A percentile compares a stretch with the other conserved stretches of the same genome.
Evolutionary conservation across 2,797 vertebrate species (phyloP).

Genomic region (Hypotaenidia philippensis): DNA sequence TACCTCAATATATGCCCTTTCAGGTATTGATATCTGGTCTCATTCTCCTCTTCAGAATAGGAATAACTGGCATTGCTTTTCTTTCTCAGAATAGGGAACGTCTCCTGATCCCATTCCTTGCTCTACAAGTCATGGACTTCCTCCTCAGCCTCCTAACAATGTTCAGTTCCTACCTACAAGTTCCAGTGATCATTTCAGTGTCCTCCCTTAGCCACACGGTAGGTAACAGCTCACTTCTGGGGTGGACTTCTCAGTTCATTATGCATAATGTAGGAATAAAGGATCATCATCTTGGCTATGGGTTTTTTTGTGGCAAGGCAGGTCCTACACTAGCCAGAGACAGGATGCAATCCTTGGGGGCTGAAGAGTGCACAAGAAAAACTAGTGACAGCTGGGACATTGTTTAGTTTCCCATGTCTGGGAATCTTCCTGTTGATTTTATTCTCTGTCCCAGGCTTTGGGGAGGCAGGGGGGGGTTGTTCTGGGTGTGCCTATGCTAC

Average conservation of each 20-base stretch:
- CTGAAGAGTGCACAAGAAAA: neutral
- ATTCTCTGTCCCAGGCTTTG: neutral
- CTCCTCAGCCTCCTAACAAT: slow-evolving; percentile 80
- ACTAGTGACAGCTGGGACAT: neutral
- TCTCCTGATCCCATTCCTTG: slow-evolving; percentile 81
- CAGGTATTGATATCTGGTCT: neutral
- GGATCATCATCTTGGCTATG: neutral
- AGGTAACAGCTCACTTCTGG: neutral
- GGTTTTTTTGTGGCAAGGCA: neutral
- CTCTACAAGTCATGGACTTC: slow-evolving; percentile 82
- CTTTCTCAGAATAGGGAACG: slow-evolving; percentile 77
- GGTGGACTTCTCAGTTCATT: too few species aligned
- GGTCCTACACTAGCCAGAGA: neutral
- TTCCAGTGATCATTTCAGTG: slow-evolving; percentile 71
- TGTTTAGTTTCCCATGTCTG: neutral
- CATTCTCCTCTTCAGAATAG: neutral
- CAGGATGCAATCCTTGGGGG: neutral
- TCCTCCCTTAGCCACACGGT: slow-evolving; percentile 46
- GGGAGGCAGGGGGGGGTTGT: neutral
- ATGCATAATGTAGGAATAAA: neutral
- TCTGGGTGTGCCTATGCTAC: neutral
- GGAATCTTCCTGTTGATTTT: neutral
- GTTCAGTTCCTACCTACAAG: slow-evolving; percentile 76
- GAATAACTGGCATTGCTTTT: neutral
- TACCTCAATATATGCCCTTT: neutral